Evolutionary conservation across 2,113 vertebrate genomes (phyloP).

Genomic region (Trichechus manatus): DNA sequence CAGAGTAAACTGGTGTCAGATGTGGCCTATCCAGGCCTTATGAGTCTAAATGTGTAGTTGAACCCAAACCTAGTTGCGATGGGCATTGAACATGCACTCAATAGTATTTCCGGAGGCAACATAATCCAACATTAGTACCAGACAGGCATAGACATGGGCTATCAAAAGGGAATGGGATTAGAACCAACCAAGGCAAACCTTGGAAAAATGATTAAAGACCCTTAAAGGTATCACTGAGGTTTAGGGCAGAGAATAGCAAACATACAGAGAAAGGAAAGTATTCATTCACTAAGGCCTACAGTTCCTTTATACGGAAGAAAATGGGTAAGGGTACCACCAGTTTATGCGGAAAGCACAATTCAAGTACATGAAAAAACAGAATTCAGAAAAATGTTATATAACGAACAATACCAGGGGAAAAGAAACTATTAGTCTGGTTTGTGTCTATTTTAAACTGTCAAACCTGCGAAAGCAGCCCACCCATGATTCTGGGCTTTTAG

Average conservation of each 20-base stretch:
- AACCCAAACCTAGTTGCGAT: neutral
- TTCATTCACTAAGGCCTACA: neutral
- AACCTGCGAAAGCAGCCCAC: neutral
- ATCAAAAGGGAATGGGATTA: neutral
- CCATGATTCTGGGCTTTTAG: neutral
- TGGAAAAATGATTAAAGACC: neutral
- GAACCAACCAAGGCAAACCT: conserved; percentile 3
- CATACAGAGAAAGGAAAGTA: neutral
- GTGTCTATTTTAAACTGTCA: neutral
- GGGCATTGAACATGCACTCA: neutral
- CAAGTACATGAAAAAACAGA: neutral
- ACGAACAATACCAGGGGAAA: neutral
- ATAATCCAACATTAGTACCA: neutral
- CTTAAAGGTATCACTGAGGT: neutral
- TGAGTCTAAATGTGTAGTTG: too few relatives aligned
- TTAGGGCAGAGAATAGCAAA: conserved; percentile 22
- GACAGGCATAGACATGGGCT: neutral
- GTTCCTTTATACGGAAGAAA: neutral
- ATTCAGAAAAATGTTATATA: neutral
- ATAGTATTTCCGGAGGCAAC: neutral
- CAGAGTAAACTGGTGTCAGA: neutral
- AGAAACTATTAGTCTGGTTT: neutral
- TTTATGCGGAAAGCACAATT: too few relatives aligned
- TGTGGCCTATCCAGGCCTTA: too few relatives aligned
- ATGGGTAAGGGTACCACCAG: too few relatives aligned